These are phyloP conservation scores for Diaprepes abbreviatus DNA, from an alignment of 2,888 invertebrate genomes.

Conservation along the genomic window DNA sequence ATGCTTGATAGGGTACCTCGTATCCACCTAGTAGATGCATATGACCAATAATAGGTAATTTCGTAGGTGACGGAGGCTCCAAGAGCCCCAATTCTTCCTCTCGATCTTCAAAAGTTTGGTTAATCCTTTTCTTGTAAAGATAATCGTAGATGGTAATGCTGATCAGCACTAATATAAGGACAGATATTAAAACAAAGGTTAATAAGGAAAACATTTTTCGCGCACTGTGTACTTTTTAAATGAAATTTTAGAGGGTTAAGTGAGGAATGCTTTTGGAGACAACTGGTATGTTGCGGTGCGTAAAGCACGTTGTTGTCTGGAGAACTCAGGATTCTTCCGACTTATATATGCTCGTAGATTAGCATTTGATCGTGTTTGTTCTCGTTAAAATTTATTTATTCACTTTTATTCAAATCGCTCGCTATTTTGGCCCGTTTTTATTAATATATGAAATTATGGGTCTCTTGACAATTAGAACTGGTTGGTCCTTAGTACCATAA, in stretches of 20 bases:
- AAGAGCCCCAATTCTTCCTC: constrained; percentile 17
- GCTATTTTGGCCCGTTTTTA: constrained; percentile 37
- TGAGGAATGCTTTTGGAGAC: constrained; percentile 38
- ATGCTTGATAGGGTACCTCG: constrained; percentile 74
- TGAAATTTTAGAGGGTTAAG: constrained; percentile 18
- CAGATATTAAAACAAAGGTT: constrained; percentile 22
- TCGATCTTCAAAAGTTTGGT: not conserved
- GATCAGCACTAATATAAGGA: constrained; percentile 23
- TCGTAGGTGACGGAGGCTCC: constrained; percentile 70
- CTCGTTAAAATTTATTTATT: constrained; percentile 40
- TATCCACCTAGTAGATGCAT: constrained; percentile 72
- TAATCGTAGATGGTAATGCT: constrained; percentile 1
- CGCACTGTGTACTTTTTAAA: constrained; percentile 12
- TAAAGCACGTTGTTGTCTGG: constrained; percentile 42
- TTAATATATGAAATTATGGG: constrained; percentile 17
- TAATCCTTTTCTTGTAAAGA: not conserved
- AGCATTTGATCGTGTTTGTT: constrained; percentile 37
- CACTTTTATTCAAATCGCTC: constrained; percentile 33
- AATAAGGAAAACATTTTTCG: constrained; percentile 34
- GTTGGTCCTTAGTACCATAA: too few species aligned
- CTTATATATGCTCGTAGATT: constrained; percentile 40
- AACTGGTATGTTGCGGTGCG: constrained; percentile 34
- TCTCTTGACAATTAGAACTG: not conserved
- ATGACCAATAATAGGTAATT: constrained; percentile 72
- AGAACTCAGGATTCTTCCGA: constrained; percentile 25